These are phyloP conservation scores for Oncorhynchus mykiss DNA, from an alignment of 2,113 vertebrate species.

Conservation along the genomic window DNA sequence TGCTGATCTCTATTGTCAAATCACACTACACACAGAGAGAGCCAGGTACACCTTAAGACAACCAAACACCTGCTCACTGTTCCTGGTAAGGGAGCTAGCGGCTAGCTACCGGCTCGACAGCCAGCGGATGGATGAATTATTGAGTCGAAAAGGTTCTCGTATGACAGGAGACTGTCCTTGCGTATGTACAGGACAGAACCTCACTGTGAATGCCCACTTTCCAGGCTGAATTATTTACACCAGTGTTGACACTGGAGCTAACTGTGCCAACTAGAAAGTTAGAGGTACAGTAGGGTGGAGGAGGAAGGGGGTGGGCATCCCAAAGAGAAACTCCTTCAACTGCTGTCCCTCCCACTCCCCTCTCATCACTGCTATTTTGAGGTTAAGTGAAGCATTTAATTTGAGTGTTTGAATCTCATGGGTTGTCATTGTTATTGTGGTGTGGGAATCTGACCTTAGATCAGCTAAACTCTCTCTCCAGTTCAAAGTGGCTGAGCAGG, in stretches of 20 bases:
- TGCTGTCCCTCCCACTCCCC: neutral
- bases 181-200: conserved; percentile 30
- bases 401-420: conserved; percentile 12
- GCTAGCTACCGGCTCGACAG: conserved; percentile 16
- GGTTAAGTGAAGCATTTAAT: neutral
- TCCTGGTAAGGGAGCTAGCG: conserved; percentile 14
- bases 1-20: neutral
- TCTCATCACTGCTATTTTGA: conserved; percentile 10
- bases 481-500: conserved; percentile 14
- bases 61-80: conserved; percentile 31
- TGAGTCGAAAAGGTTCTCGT: conserved; percentile 54
- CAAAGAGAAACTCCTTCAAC: neutral
- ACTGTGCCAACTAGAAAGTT: conserved; percentile 29
- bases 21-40: neutral
- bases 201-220: conserved; percentile 64
- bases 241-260: conserved; percentile 46
- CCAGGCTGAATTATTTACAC: conserved; percentile 73
- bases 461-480: neutral
- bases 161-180: conserved; percentile 51
- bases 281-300: neutral
- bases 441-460: neutral
- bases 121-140: conserved; percentile 62
- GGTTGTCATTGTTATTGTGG: neutral
- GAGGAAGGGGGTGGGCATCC: neutral
- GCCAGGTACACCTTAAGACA: neutral